A percentile compares a stretch with the other conserved stretches of the same genome.
Evolutionary conservation across 2,797 vertebrate species (phyloP).

Genomic region (Brachymystax lenok): DNA sequence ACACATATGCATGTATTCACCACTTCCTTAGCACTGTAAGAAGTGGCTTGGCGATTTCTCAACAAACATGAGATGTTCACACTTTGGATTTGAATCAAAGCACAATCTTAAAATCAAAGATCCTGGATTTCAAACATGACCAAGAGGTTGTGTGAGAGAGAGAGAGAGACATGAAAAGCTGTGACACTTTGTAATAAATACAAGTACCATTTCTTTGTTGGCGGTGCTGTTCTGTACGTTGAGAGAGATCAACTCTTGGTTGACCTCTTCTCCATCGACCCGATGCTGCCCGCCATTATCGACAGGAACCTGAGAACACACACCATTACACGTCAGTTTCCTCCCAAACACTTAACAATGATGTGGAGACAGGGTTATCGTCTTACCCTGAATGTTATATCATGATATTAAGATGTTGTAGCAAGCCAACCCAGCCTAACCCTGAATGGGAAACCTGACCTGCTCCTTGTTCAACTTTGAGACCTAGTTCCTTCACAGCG

Average conservation of each 20-base stretch:
- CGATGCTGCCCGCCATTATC: background rate
- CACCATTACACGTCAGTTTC: conserved; percentile 13
- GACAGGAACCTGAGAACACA: conserved; percentile 25
- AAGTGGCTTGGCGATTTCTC: too few relatives aligned
- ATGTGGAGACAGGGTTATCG: too few relatives aligned
- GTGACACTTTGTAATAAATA: background rate
- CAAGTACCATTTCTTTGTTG: background rate
- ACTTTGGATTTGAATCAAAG: background rate
- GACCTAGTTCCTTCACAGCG: too few relatives aligned
- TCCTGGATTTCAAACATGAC: background rate
- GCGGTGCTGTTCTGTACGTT: background rate
- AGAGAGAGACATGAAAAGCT: background rate
- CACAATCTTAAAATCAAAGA: background rate
- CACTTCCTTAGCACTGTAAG: too few relatives aligned
- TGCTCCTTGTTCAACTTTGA: too few relatives aligned
- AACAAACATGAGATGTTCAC: background rate
- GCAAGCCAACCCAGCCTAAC: too few relatives aligned
- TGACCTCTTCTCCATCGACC: rapidly evolving
- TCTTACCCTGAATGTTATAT: too few relatives aligned
- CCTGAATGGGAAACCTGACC: too few relatives aligned
- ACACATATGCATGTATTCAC: too few relatives aligned
- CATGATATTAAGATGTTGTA: too few relatives aligned
- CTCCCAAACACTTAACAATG: background rate
- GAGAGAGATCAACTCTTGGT: background rate
- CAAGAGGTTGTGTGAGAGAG: background rate